A percentile compares a stretch with the other conserved stretches of the same genome.
Evolutionary conservation across 2,113 vertebrate genomes (phyloP).

Genomic region (Rhinogobius similis): DNA sequence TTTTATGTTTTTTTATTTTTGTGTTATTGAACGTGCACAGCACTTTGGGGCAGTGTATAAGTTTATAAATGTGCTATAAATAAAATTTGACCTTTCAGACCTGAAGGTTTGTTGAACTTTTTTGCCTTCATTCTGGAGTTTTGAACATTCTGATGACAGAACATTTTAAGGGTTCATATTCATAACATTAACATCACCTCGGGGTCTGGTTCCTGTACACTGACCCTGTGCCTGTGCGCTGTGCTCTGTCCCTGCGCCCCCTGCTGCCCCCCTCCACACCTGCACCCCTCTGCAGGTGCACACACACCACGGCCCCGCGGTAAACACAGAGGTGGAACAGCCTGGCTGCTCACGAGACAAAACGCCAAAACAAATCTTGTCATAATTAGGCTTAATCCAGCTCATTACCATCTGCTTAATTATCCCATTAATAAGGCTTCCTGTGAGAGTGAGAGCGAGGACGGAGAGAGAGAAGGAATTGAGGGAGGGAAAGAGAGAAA

Average conservation of each 20-base stretch:
- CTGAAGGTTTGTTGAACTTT: no score
- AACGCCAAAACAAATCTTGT: constrained; percentile 99
- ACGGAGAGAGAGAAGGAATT: not conserved
- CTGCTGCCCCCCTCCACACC: constrained; percentile 13
- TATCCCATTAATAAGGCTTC: constrained; percentile 99
- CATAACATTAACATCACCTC: not conserved
- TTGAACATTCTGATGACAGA: no score
- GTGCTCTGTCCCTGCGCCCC: constrained; percentile 35
- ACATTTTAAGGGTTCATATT: no score
- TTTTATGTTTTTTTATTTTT: no score
- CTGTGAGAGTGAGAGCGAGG: constrained; percentile 92
- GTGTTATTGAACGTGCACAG: no score
- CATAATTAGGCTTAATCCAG: constrained; percentile 98
- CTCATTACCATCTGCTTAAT: constrained; percentile 98
- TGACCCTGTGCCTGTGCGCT: not conserved
- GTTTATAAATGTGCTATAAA: no score
- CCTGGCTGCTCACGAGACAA: constrained; percentile 87
- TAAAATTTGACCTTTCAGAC: no score
- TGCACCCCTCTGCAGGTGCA: constrained; percentile 79
- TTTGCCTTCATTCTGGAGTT: no score
- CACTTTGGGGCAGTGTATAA: no score
- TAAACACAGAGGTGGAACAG: constrained; percentile 93
- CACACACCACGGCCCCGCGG: constrained; percentile 76
- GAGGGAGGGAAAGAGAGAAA: not conserved
- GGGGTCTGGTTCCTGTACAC: no score